phyloP scores from a whole-genome alignment of 1,140 invertebrate species.

The Drosophila ananassae region DNA sequence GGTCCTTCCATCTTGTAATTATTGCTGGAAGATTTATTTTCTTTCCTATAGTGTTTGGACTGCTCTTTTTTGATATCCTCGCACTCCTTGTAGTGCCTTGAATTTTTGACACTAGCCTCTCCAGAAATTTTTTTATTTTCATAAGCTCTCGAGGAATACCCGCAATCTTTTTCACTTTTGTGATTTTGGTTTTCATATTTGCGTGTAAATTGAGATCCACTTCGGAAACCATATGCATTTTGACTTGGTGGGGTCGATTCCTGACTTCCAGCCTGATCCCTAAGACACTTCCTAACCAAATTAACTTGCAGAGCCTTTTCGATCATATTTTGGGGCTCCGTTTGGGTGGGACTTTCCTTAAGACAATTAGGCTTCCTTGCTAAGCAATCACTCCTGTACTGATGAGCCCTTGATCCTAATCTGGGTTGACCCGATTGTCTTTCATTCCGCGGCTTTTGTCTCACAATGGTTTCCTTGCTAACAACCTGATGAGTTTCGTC shows the following conservation, averaged over 20 bases:
- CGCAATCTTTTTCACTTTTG: neutral
- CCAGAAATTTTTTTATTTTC: neutral
- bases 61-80: no score
- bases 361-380: neutral
- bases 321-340: neutral
- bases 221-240: neutral
- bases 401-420: neutral
- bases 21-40: neutral
- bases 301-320: neutral
- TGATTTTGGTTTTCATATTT: neutral
- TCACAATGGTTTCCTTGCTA: neutral
- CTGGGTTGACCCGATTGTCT: no score
- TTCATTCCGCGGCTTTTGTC: neutral
- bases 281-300: neutral
- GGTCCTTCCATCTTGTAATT: neutral
- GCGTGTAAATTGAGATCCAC: neutral
- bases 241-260: neutral
- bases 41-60: no score
- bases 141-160: neutral
- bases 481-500: neutral
- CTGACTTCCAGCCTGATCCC: neutral
- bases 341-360: slow-evolving; percentile 6
- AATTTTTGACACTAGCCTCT: neutral
- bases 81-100: no score
- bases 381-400: neutral